These are phyloP conservation scores for Battus philenor DNA, from an alignment of 1,140 invertebrate species.

Conservation along the genomic window DNA sequence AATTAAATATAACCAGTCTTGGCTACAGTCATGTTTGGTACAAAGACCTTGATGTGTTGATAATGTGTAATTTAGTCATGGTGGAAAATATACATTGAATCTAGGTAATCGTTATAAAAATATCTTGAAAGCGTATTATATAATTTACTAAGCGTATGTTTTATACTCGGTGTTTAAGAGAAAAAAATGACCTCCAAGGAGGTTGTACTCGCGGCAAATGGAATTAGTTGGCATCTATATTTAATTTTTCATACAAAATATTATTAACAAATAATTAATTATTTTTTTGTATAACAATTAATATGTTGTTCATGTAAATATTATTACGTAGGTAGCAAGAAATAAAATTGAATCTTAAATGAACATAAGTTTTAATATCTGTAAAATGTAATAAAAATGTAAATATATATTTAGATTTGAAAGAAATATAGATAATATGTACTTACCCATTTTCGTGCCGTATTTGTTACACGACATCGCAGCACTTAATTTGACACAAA, in stretches of 20 bases:
- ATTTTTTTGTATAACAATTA: too few relatives aligned
- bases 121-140: neutral
- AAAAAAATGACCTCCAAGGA: conserved; percentile 13
- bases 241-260: too few relatives aligned
- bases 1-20: conserved; percentile 5
- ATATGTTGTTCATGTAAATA: too few relatives aligned
- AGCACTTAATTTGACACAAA: conserved; percentile 18
- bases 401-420: conserved; percentile 5
- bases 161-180: neutral
- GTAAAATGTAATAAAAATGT: too few relatives aligned
- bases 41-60: conserved; percentile 13
- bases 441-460: conserved; percentile 24
- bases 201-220: too few relatives aligned
- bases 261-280: too few relatives aligned
- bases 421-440: conserved; percentile 8
- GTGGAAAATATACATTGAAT: conserved; percentile 11
- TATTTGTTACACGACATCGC: conserved; percentile 15
- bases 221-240: too few relatives aligned
- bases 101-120: conserved; percentile 4
- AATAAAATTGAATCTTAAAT: too few relatives aligned
- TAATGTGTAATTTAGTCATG: conserved; percentile 11
- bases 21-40: conserved; percentile 3
- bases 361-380: too few relatives aligned
- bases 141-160: conserved; percentile 6
- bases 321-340: too few relatives aligned